Base-by-base conservation (phyloP, 1,140 invertebrate genomes). In the Microplitis mediator region DNA sequence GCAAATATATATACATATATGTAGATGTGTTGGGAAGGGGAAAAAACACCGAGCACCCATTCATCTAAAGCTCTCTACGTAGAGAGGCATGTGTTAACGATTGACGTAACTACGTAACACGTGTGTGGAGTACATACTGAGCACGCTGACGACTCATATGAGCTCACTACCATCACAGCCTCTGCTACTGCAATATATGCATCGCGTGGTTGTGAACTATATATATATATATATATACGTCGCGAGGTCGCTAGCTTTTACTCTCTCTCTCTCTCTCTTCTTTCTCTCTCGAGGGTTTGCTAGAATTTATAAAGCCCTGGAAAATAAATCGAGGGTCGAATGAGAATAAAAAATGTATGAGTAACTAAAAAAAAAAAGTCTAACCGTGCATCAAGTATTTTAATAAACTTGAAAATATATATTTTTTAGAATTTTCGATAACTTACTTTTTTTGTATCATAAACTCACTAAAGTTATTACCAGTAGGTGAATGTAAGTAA, bases 71-170 rank as follows among this genome's bases (percentile, higher is more conserved):
- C n/a, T 5, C 54, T 58, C 36, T 50, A 61, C 39, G 9, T n/a
- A 54, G 61, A 54, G 64, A 36, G 67, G 72, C 78, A 79, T 74
- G 75, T 79, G 79, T 76, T 79, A 79, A 78, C 77, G 77, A 81
- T 80, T 82, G 79, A 81, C 78, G 69, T 77, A 72, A 75, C 58
- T 72, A 72, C 67, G 74, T 76, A 74, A 80, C 80, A 79, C 76
- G 77, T 80, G 77, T 80, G 78, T 72, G 51, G 62, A 76, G 69
- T 72, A 76, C 74, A 69, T 34, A 68, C 34, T 60, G 54, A 45
- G 60, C 45, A 71, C 60, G 61, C 50, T 61, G 36, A 14, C 45
- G 52, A 66, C 39, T 45, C 39, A 11, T 45, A 45, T 45, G 39
- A 45, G 39, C 39, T 45, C 39, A 45, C 39, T 45, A 45, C 39